phyloP scores from a whole-genome alignment of 2,113 vertebrate species.

The Elaphurus davidianus region DNA sequence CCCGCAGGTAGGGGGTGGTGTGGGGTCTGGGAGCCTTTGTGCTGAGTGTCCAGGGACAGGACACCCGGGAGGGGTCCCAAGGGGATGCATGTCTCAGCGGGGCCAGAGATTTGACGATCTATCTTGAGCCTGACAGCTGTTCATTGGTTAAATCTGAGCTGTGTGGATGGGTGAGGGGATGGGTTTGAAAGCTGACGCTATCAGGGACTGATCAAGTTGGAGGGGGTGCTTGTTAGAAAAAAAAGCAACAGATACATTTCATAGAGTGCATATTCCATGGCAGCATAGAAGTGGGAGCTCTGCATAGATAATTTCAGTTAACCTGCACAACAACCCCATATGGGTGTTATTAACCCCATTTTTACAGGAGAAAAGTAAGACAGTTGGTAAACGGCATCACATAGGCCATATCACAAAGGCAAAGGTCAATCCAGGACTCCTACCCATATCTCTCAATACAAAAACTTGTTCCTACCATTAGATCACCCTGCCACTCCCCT shows the following conservation, averaged over 20 bases:
- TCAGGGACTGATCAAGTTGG: neutral
- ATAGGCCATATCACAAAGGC: neutral
- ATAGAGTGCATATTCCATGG: neutral
- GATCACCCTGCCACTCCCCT: neutral
- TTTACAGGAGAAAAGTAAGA: neutral
- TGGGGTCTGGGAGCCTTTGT: neutral
- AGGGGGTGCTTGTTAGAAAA: neutral
- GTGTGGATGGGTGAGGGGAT: neutral
- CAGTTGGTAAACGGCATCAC: neutral
- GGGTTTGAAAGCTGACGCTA: neutral
- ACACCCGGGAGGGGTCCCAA: neutral
- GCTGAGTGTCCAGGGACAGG: neutral
- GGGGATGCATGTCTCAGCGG: neutral
- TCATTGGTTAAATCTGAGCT: neutral
- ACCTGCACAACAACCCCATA: neutral
- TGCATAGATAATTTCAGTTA: neutral
- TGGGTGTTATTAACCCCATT: neutral
- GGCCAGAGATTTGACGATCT: neutral
- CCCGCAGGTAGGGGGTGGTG: conserved; percentile 59
- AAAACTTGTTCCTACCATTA: neutral
- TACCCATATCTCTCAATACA: neutral
- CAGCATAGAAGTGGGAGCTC: accelerated
- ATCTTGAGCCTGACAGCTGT: neutral
- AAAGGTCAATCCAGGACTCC: neutral
- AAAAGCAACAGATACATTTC: neutral